A percentile compares a stretch with the other conserved stretches of the same genome.
These are phyloP conservation scores for Sorex fumeus DNA, from an alignment of 2,113 vertebrate species.

Conservation along the genomic window DNA sequence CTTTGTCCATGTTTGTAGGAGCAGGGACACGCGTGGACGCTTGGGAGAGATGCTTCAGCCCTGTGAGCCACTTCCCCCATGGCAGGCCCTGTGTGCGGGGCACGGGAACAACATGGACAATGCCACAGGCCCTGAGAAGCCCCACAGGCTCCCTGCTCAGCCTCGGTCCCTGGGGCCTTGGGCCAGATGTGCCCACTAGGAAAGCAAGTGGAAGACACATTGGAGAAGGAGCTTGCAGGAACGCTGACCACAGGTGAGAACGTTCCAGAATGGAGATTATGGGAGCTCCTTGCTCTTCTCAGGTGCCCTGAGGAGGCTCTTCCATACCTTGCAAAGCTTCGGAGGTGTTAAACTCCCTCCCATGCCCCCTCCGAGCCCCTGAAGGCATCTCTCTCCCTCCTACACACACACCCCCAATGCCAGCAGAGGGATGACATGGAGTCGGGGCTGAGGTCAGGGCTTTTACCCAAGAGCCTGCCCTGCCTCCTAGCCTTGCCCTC, in stretches of 20 bases:
- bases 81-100: background rate
- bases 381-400: background rate
- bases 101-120: background rate
- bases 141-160: background rate
- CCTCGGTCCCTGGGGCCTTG: background rate
- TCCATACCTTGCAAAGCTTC: background rate
- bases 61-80: background rate
- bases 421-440: background rate
- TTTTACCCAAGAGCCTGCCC: background rate
- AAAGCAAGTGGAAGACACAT: background rate
- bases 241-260: background rate
- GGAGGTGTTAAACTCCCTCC: background rate
- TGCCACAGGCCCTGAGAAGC: background rate
- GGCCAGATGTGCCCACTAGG: background rate
- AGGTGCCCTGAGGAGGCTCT: background rate
- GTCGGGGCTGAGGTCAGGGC: background rate
- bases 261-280: background rate
- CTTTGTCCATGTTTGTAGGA: conserved; percentile 10
- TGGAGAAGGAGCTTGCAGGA: background rate
- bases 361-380: background rate
- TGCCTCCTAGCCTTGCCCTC: background rate
- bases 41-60: background rate
- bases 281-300: background rate
- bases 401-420: too few species aligned
- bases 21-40: background rate